Base-by-base conservation (phyloP, 2,113 vertebrate species). In the Pitta sordida region DNA sequence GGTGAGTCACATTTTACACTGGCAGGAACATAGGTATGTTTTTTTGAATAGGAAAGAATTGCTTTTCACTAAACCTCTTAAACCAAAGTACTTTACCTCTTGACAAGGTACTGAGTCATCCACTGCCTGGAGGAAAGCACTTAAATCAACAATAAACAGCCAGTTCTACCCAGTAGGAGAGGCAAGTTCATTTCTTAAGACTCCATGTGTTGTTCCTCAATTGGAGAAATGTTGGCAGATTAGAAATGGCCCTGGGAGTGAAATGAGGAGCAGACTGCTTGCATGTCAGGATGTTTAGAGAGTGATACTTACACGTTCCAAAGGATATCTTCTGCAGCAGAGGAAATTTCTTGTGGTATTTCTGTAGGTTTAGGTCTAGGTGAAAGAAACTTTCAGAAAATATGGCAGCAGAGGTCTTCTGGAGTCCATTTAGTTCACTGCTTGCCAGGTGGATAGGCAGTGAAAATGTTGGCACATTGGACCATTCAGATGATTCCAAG, bases 81-180 rank as follows among this genome's bases (percentile, higher is more conserved):
- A 93, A 94, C 51, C 63, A 87, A 43, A 86, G 75, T 86, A 39
- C 94, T 96, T 96, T 96, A 91, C 87, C 81, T 93, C 65, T 79
- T 36, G n/a, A 93, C 79, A 96, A 93, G 81, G 83, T 93, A 95
- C 63, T 80, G 69, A 97, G 70, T 96, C 88, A 94, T 97, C 48
- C 71, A 65, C 51, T 95, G 90, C 87, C 63, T 94, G 24, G 77
- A 91, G 79, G 67, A 89, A 91, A 88, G 34, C 59, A 80, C 51
- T 96, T 96, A 95, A 96, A 96, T 96, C 76, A 77, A 94, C 65
- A 69, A 21, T 94, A 94, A 96, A 86, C 56, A 70, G 32, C 32
- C 53, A n/a, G 20, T 92, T 93, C 15, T 85, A 24, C 65, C 73
- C 88, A 78, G 27, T 68, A 86, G n/a, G 73, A 78, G 92, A 95